Evolutionary conservation across 2,797 vertebrate species (phyloP).

Genomic region (Malurus splendens): DNA sequence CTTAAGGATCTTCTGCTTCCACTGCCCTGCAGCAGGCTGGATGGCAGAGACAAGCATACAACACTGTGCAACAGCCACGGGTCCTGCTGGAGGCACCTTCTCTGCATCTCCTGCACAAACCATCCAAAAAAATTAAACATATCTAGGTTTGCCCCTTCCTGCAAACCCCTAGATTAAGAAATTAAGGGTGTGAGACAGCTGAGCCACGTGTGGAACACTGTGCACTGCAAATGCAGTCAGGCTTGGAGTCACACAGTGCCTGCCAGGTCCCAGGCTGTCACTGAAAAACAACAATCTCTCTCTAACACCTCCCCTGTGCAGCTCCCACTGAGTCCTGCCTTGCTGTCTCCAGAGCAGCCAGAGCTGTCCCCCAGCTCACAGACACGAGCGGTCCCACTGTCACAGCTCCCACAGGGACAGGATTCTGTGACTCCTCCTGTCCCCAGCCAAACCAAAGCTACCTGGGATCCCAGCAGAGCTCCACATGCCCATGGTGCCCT

Average conservation of each 20-base stretch:
- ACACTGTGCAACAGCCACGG: fast-evolving
- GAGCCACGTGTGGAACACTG: neutral
- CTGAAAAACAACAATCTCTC: neutral
- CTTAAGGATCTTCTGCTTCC: neutral
- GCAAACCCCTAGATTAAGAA: neutral
- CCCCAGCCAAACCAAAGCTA: neutral
- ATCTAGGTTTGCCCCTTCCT: neutral
- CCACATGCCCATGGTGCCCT: fast-evolving
- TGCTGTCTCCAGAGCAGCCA: neutral
- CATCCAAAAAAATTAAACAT: neutral
- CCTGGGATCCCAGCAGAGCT: fast-evolving
- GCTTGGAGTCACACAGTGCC: neutral
- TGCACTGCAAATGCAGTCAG: neutral
- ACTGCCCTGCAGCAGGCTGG: neutral
- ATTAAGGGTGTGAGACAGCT: neutral
- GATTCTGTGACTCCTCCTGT: fast-evolving
- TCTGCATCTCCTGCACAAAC: neutral
- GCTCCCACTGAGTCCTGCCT: neutral
- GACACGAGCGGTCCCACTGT: fast-evolving
- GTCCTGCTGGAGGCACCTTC: neutral
- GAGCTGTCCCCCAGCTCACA: fast-evolving
- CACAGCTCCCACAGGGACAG: neutral
- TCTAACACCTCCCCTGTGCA: neutral
- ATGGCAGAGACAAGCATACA: neutral
- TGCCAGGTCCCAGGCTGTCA: neutral